Base-by-base conservation (phyloP, 2,888 invertebrate species). In the Andrena trimmerana region DNA sequence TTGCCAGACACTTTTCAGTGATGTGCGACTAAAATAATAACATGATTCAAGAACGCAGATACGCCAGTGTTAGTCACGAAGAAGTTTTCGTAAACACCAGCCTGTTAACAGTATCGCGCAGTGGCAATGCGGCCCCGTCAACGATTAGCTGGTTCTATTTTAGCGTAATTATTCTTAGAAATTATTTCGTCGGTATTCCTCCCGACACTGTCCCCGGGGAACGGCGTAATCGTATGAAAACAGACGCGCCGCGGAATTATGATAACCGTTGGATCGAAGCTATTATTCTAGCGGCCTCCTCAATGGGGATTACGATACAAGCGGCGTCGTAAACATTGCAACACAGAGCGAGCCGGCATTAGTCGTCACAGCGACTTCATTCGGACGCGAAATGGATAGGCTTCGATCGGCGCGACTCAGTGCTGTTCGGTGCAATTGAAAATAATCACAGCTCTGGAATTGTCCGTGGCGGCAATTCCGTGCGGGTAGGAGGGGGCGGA, bases 361-460 rank as follows among this genome's bases (percentile, higher is more conserved):
- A 20, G 24, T 27, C 63, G 10, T 33, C 33, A 16, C 20, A 13
- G 36, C 20, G 67, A 60, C 50, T 59, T 57, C 59, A 27, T 67
- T 75, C 60, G 50, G 24, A 27, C 24, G 57, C 24, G 24, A 60
- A 74, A 42, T 60, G 36, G 59, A 16, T 27, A 5, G 29, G 24
- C 29, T 48, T 73, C 66, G 72, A 84, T 86, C 63, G 29, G 36
- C 63, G 66, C 65, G 73, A 69, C 48, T 62, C 42, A 50, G 68
- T 16, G 42, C 42, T 42, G 42, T 5, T 42, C 42, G 42, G 5
- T 42, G 68, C 72, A 86, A 86, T 86, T 84, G 86, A 81, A 42
- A 87, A 80, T 84, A 76, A 86, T 88, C 81, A 77, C 60, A 65
- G 29, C 42, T 24, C 70, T 62, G 73, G 74, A 84, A 76, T 80